Evolutionary conservation across 2,113 vertebrate species (phyloP).

Genomic region (Nansenia antarctica): DNA sequence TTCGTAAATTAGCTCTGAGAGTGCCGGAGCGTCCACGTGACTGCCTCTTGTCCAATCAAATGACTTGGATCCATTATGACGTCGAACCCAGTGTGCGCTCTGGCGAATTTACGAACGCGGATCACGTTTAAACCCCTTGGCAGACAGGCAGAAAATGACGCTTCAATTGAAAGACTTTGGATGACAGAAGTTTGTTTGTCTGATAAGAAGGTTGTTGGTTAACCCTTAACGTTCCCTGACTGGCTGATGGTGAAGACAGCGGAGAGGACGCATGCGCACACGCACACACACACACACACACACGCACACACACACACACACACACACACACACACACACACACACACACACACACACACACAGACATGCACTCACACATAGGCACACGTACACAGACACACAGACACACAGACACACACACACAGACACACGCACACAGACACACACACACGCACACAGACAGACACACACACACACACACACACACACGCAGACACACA

Average conservation of each 20-base stretch:
- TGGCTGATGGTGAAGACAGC: neutral
- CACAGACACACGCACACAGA: too few species aligned
- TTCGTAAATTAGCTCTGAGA: too few species aligned
- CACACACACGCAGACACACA: neutral
- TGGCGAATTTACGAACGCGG: too few species aligned
- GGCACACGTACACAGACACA: slow-evolving; percentile 7
- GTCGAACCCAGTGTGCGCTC: too few species aligned
- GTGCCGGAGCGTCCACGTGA: too few species aligned
- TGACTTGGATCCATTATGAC: too few species aligned
- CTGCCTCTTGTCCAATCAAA: too few species aligned
- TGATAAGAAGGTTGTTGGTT: neutral
- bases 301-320: slow-evolving; percentile 15
- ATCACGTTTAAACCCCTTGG: too few species aligned
- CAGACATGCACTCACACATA: neutral
- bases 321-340: neutral
- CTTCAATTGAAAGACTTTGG: neutral
- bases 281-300: neutral
- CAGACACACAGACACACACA: neutral
- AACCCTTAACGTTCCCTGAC: neutral
- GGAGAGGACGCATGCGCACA: too few species aligned
- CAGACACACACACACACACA: slow-evolving; percentile 12
- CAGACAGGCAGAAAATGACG: neutral
- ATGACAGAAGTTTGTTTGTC: neutral
- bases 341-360: slow-evolving; percentile 17
- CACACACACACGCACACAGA: neutral